phyloP scores from a whole-genome alignment of 2,797 vertebrate species.

The Cheirogaleus major region DNA sequence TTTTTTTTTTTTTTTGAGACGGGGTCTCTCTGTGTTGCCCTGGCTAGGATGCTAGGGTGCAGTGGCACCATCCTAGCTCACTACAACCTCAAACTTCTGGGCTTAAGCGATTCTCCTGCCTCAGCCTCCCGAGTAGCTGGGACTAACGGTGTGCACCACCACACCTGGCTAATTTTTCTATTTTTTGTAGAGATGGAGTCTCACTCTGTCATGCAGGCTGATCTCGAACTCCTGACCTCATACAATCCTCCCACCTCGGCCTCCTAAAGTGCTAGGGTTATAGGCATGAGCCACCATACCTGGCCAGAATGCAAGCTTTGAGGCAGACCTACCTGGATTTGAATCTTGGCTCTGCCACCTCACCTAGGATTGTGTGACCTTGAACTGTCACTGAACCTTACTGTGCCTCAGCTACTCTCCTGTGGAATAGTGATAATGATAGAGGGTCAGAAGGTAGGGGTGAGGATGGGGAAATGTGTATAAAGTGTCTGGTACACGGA shows the following conservation, averaged over 20 bases:
- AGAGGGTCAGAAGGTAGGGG: neutral
- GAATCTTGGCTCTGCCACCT: neutral
- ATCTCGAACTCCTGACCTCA: neutral
- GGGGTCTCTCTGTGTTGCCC: too few species aligned
- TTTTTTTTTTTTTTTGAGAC: too few species aligned
- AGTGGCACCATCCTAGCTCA: too few species aligned
- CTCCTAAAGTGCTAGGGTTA: neutral
- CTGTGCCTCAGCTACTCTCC: neutral
- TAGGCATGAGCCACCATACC: neutral
- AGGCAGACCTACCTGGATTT: neutral
- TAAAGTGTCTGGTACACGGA: neutral
- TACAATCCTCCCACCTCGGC: neutral
- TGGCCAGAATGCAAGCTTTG: neutral
- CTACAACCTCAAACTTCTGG: too few species aligned
- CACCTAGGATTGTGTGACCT: neutral
- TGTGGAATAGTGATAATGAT: neutral
- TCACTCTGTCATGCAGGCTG: neutral
- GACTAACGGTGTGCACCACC: too few species aligned
- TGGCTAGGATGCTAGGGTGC: too few species aligned
- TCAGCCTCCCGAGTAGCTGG: too few species aligned
- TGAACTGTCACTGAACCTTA: neutral
- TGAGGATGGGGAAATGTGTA: neutral
- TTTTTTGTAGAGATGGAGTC: neutral
- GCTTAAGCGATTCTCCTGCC: too few species aligned
- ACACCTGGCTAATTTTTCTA: neutral